Evolutionary conservation across 2,888 invertebrate species (phyloP).

Genomic region (Eupelmus urozonus): DNA sequence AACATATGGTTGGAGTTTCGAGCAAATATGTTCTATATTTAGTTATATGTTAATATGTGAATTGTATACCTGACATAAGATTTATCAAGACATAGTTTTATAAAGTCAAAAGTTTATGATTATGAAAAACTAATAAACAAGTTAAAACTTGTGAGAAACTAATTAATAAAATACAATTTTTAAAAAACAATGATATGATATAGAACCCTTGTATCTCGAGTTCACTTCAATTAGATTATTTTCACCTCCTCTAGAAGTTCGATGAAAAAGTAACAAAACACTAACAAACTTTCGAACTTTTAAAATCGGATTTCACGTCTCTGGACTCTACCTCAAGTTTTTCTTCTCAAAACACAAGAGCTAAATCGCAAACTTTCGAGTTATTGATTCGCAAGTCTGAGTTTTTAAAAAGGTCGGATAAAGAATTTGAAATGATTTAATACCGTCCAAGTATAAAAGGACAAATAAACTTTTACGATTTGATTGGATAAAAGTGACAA

Average conservation of each 20-base stretch:
- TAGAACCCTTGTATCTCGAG: background rate
- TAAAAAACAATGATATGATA: background rate
- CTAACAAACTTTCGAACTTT: slow-evolving; percentile 39
- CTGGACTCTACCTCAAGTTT: slow-evolving; percentile 15
- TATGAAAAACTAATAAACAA: slow-evolving; percentile 6
- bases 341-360: slow-evolving; percentile 14
- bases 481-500: too few species aligned
- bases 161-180: too few species aligned
- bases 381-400: slow-evolving; percentile 37
- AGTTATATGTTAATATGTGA: too few species aligned
- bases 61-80: too few species aligned
- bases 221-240: slow-evolving; percentile 19
- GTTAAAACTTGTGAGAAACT: too few species aligned
- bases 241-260: slow-evolving; percentile 1
- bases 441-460: background rate
- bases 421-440: slow-evolving; percentile 23
- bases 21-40: too few species aligned
- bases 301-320: slow-evolving; percentile 42
- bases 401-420: slow-evolving; percentile 19
- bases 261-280: slow-evolving; percentile 26
- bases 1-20: too few species aligned
- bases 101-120: too few species aligned
- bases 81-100: too few species aligned
- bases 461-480: background rate
- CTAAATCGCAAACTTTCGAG: slow-evolving; percentile 28